These are phyloP conservation scores for Fulmarus glacialis DNA, from an alignment of 2,113 vertebrate genomes.

Conservation along the genomic window DNA sequence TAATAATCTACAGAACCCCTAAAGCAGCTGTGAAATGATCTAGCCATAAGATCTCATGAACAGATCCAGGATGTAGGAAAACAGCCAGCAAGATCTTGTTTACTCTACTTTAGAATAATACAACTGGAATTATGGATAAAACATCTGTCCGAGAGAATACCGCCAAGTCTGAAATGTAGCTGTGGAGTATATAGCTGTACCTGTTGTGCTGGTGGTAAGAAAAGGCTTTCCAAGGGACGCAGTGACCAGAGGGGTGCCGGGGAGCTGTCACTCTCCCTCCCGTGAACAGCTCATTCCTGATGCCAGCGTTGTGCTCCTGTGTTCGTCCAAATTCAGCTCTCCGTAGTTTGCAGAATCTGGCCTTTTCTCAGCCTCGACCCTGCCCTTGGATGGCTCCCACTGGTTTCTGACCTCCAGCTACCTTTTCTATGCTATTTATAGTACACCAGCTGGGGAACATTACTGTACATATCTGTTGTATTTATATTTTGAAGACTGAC, in stretches of 20 bases:
- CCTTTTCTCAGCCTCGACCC: background rate
- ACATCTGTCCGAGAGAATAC: background rate
- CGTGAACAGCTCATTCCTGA: background rate
- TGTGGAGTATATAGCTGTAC: background rate
- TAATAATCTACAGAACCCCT: background rate
- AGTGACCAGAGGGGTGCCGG: background rate
- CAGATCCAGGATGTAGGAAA: background rate
- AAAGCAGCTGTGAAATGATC: slow-evolving; percentile 18
- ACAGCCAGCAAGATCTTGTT: background rate
- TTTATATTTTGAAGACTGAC: background rate
- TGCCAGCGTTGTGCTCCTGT: background rate
- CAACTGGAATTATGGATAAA: background rate
- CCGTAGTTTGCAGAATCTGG: background rate
- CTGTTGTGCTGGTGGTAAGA: background rate
- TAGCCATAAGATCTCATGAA: background rate
- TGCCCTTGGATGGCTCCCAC: background rate
- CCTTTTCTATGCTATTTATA: background rate
- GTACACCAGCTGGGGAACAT: background rate
- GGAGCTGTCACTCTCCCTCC: background rate
- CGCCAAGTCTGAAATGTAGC: background rate
- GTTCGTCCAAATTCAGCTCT: background rate
- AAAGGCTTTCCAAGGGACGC: background rate
- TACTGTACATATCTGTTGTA: background rate
- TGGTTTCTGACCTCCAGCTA: background rate
- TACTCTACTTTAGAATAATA: background rate